These are phyloP conservation scores for Graphium colonna DNA, from an alignment of 2,888 invertebrate species.

Conservation along the genomic window DNA sequence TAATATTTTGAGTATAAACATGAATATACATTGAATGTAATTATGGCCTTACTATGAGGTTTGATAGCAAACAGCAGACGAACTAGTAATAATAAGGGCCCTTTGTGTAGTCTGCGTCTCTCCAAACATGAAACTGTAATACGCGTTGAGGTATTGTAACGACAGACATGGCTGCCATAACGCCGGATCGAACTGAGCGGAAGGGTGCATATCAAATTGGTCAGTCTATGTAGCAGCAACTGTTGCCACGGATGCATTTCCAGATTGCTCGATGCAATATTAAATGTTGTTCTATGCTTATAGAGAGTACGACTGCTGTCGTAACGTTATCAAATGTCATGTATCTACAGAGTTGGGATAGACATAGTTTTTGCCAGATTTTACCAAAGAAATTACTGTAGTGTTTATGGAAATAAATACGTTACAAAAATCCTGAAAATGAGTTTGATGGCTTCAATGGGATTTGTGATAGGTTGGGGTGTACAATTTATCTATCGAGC, in stretches of 20 bases:
- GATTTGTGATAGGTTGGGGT: too few relatives aligned
- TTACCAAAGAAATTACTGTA: too few relatives aligned
- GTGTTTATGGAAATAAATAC: too few relatives aligned
- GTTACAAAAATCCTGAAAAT: too few relatives aligned
- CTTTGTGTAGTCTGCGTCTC: conserved; percentile 12
- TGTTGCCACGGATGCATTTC: conserved; percentile 57
- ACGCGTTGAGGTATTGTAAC: conserved; percentile 1
- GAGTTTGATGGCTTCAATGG: too few relatives aligned
- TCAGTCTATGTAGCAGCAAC: conserved; percentile 59
- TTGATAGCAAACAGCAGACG: neutral
- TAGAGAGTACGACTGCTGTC: neutral
- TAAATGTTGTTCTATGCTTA: conserved; percentile 42
- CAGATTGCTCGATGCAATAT: conserved; percentile 70
- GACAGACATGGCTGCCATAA: conserved; percentile 23
- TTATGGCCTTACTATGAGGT: too few relatives aligned
- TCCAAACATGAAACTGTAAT: conserved; percentile 10
- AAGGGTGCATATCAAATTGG: conserved; percentile 75
- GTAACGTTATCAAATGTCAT: neutral
- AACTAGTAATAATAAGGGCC: conserved; percentile 3
- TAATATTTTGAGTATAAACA: too few relatives aligned
- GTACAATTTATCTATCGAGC: too few relatives aligned
- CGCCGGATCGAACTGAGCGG: conserved; percentile 41
- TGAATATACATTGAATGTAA: too few relatives aligned
- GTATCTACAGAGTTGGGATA: too few relatives aligned
- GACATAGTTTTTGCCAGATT: too few relatives aligned